Evolutionary conservation across 2,797 vertebrate genomes (phyloP), one percentile per base, ranked within the genome.

Genomic region (Lithobates sylvaticus): DNA sequence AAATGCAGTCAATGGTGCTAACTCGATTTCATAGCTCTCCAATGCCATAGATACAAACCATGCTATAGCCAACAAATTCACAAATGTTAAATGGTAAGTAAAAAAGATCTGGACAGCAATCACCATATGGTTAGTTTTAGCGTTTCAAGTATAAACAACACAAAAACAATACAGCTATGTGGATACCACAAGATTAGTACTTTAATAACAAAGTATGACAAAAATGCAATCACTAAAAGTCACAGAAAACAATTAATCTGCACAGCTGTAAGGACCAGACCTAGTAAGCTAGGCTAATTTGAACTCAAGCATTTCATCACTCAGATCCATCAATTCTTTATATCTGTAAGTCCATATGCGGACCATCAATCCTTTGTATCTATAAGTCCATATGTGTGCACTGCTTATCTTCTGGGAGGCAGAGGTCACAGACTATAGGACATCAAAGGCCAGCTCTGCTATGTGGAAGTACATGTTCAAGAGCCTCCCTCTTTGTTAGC

Each of bases 221-320:
- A 21, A 16, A 54, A 54, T 54, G 15, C 15, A 21, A 21, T 54
- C 50, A 16, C 15, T 78, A 68, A 78, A 67, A 68, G 10, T 10
- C 64, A 69, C 26, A 79, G 39, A 36, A 69, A 79, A 50, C 39
- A 32, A 21, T 42, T 67, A 16, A 79, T 69, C 67, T 68, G 16
- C 27, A 29, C 16, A 79, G 39, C 26, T 68, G 39, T 10, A 47
- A 67, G n/a, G 29, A 8, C 29, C 15, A n/a, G 61, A 6, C 13
- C 8, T 65, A 54, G 27, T 44, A 27, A 42, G 21, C 3, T 2
- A 16, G 58, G 26, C 13, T 29, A 27, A n/a, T 44, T 8, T 44
- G n/a, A 27, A 26, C 42, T 44, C 13, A 9, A 67, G 4, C 10
- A 16, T 10, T 29, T 47, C 26, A 78, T 26, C n/a, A 12, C 16